A percentile compares a stretch with the other conserved stretches of the same genome.
phyloP scores from a whole-genome alignment of 2,888 invertebrate genomes.

The Tricholauxania praeusta region DNA sequence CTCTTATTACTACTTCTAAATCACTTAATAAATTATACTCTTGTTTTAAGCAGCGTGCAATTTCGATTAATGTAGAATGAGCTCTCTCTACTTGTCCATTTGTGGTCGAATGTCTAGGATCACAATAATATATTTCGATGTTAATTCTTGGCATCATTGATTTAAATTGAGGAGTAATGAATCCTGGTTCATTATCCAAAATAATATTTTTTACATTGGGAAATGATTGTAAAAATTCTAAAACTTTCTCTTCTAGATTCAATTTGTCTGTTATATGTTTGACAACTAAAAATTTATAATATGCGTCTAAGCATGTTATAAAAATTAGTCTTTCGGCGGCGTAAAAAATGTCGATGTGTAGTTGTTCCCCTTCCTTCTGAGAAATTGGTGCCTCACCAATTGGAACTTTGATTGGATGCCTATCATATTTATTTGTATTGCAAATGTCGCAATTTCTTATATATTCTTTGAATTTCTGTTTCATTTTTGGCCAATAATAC shows the following conservation, averaged over 20 bases:
- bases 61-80: constrained; percentile 32
- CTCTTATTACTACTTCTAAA: constrained; percentile 32
- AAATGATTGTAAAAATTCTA: constrained; percentile 29
- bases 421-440: constrained; percentile 41
- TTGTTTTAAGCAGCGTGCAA: constrained; percentile 28
- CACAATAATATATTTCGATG: constrained; percentile 37
- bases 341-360: constrained; percentile 41
- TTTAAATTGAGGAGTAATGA: too few species aligned
- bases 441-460: constrained; percentile 36
- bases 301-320: constrained; percentile 35
- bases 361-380: constrained; percentile 39
- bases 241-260: constrained; percentile 37
- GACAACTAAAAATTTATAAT: constrained; percentile 41
- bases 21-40: constrained; percentile 28
- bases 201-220: constrained; percentile 27
- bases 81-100: constrained; percentile 31
- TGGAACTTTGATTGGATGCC: constrained; percentile 40
- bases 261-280: constrained; percentile 37
- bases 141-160: constrained; percentile 37
- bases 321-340: constrained; percentile 40
- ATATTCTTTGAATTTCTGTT: constrained; percentile 32
- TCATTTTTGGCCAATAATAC: constrained; percentile 35
- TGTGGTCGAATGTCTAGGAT: constrained; percentile 24
- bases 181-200: constrained; percentile 25
- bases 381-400: constrained; percentile 44